Evolutionary conservation across 2,888 invertebrate genomes (phyloP).

Genomic region (Asteroscopus sphinx): DNA sequence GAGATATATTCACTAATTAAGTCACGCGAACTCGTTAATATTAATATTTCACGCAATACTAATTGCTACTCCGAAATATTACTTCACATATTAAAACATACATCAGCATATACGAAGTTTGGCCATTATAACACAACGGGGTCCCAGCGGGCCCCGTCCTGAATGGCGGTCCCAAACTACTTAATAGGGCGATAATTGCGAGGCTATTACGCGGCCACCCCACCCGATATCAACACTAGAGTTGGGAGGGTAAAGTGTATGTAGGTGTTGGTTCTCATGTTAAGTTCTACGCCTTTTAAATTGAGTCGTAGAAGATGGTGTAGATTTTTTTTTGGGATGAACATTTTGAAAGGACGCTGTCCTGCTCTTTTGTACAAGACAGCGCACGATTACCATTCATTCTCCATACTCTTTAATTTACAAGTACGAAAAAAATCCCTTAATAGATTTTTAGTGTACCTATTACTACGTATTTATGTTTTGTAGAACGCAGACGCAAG

Average conservation of each 20-base stretch:
- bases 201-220: conserved; percentile 70
- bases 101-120: conserved; percentile 40
- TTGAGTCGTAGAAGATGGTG: background rate
- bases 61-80: conserved; percentile 55
- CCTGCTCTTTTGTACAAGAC: too few relatives aligned
- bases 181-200: conserved; percentile 88
- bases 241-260: conserved; percentile 29
- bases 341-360: too few relatives aligned
- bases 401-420: too few relatives aligned
- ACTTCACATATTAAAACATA: conserved; percentile 55
- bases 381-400: too few relatives aligned
- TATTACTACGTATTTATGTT: too few relatives aligned
- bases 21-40: conserved; percentile 49
- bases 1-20: conserved; percentile 42
- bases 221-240: conserved; percentile 24
- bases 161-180: conserved; percentile 79
- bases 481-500: too few relatives aligned
- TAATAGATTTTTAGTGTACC: too few relatives aligned
- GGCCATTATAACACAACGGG: conserved; percentile 48
- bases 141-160: conserved; percentile 63
- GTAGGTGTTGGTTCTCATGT: conserved; percentile 31
- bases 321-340: too few relatives aligned
- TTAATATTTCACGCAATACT: conserved; percentile 54
- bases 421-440: too few relatives aligned
- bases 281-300: conserved; percentile 38